These are phyloP conservation scores for Pseudomyrmex dendroicus DNA, from an alignment of 1,140 invertebrate species.

Conservation along the genomic window DNA sequence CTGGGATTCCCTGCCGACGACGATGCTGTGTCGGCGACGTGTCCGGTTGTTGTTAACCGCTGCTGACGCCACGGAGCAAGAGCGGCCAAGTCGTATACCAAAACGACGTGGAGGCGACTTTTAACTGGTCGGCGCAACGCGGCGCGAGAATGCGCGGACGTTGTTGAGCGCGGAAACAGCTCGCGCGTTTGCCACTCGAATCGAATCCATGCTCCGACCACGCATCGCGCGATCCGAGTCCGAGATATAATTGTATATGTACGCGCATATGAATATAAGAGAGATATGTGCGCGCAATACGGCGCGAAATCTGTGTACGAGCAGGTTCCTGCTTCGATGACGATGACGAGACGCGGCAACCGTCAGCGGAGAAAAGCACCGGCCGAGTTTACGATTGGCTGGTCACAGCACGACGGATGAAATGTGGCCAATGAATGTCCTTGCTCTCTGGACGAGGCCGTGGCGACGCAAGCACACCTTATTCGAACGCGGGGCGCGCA, in stretches of 20 bases:
- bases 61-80: constrained; percentile 38
- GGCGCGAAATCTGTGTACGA: constrained; percentile 49
- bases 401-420: constrained; percentile 59
- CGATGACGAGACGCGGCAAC: constrained; percentile 22
- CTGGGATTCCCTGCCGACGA: constrained; percentile 25
- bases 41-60: constrained; percentile 33
- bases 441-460: constrained; percentile 69
- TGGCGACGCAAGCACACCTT: constrained; percentile 53
- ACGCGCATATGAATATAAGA: background rate
- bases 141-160: constrained; percentile 59
- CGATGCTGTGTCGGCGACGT: constrained; percentile 16
- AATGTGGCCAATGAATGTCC: constrained; percentile 72
- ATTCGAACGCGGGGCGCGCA: constrained; percentile 45
- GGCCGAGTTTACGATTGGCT: constrained; percentile 63
- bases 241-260: background rate
- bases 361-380: constrained; percentile 61
- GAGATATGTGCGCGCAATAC: constrained; percentile 22
- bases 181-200: constrained; percentile 35
- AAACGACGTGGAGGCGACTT: constrained; percentile 36
- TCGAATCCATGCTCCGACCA: constrained; percentile 38
- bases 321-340: constrained; percentile 1
- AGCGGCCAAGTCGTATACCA: constrained; percentile 21
- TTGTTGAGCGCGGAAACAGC: constrained; percentile 63
- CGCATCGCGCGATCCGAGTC: background rate
- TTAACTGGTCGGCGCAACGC: constrained; percentile 56